Evolutionary conservation across 2,113 vertebrate species (phyloP), one percentile per base, ranked within the genome.

Genomic region (Pao palembangensis): DNA sequence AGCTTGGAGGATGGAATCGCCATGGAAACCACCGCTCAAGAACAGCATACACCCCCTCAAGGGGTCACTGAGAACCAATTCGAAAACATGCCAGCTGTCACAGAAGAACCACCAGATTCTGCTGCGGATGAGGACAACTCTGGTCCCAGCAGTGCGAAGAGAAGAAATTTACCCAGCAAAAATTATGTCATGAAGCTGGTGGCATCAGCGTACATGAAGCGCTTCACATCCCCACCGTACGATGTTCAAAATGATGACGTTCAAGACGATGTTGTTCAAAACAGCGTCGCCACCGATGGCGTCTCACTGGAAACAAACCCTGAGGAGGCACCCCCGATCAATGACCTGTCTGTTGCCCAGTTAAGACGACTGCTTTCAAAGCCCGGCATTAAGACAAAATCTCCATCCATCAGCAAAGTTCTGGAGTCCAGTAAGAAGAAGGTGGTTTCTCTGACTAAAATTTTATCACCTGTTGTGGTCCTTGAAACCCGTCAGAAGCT

Each of bases 401-500:
- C 75, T 21, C 71, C 76, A 15, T 75, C 83, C 12, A 81, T 87
- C 52, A 76, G 78, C 38, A 81, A 42, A 67, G 70, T 87, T 50
- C 63, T 88, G n/a, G 80, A 83, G 47, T 79, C 64, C 13, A 85
- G 79, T 69, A 90, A 54, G 48, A 84, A 82, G 44, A 81, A 47
- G 23, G 77, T 89, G 50, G 80, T 91, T 12, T 87, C 82, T 41
- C 70, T 91, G 21, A 91, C 84, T 5, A 88, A 86, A 75, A 80
- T 78, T 47, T 82, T 91, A n/a, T 90, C 85, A 7, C 91, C 91
- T n/a, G 88, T 92, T 48, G 91, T 92, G 25, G 80, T 87, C 48
- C 89, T 92, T 13, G 91, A 91, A 75, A 91, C 91, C 0, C 88
- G 88, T 38, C 90, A 91, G 47, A 91, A 87, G 69, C 84, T 92